Evolutionary conservation across 2,888 invertebrate genomes (phyloP), one percentile per base, ranked within the genome.

Genomic region (Idaea biselata): DNA sequence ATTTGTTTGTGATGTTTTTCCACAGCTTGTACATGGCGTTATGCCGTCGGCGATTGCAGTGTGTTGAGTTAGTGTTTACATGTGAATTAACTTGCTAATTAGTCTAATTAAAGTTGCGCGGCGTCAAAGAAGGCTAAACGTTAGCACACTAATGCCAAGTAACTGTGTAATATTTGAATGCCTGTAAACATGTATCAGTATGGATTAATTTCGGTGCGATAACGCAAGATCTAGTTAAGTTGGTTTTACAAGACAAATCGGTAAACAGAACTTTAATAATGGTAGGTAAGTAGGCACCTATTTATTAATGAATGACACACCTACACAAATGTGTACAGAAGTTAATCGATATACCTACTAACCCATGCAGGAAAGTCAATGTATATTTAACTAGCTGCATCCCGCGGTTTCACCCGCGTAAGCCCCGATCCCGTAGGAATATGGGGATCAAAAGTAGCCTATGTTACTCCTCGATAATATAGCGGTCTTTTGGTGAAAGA

Each of bases 11-110:
- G 69, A 88, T 71, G 77, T 84, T 84, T 79, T 83, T 86, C 89
- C 89, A 89, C 77, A 87, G 79, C 69, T 86, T 87, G 76, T 81
- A 81, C 91, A 91, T 91, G 71, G 64, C 72, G 60, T 64, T 63
- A 68, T 75, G 69, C 32, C 64, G 71, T 68, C 70, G 64, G 64
- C 69, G 71, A 74, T 68, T 71, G 71, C 72, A 65, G 67, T 71
- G 65, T 62, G 65, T 62, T 64, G 60, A 71, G 69, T 77, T 75
- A 63, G 73, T 77, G 79, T 84, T 83, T 78, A 76, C 80, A 80
- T 80, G 79, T 78, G 80, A 84, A 84, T 78, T 78, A 77, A 75
- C 74, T 71, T 71, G 78, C 79, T 86, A 87, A 88, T 83, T 76
- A 81, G 73, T 70, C 77, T 85, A 85, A 87, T 87, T 84, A 73